These are phyloP conservation scores for Yponomeuta malinellus DNA, from an alignment of 2,888 invertebrate species.

Conservation along the genomic window DNA sequence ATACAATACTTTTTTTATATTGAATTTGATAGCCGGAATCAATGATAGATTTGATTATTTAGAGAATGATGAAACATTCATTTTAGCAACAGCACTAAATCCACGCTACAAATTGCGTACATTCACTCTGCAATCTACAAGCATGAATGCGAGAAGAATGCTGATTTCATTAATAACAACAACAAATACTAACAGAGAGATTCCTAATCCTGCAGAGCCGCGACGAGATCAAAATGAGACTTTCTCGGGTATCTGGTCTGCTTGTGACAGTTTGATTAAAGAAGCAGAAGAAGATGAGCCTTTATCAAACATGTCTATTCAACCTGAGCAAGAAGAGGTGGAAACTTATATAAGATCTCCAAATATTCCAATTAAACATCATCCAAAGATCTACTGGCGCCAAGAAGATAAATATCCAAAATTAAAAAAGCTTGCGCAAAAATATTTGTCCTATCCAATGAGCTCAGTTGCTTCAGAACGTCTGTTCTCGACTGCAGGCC, in stretches of 20 bases:
- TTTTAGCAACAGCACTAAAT: slow-evolving; percentile 25
- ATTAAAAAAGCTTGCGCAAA: slow-evolving; percentile 23
- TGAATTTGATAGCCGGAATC: slow-evolving; percentile 20
- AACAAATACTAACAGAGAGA: slow-evolving; percentile 12
- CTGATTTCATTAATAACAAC: slow-evolving; percentile 19
- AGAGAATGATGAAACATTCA: slow-evolving; percentile 22
- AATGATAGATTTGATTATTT: slow-evolving; percentile 25
- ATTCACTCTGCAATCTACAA: slow-evolving; percentile 20
- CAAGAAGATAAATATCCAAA: slow-evolving; percentile 24
- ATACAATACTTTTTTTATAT: slow-evolving; percentile 16
- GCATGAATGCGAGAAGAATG: slow-evolving; percentile 17
- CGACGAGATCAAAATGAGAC: slow-evolving; percentile 9
- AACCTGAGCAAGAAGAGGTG: slow-evolving; percentile 20
- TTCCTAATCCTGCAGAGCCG: slow-evolving; percentile 7
- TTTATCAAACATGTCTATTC: slow-evolving; percentile 21
- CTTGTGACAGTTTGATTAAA: slow-evolving; percentile 18
- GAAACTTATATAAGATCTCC: slow-evolving; percentile 23
- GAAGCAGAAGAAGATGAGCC: slow-evolving; percentile 18
- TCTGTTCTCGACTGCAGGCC: slow-evolving; percentile 24
- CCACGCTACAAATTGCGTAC: slow-evolving; percentile 20
- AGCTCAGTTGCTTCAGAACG: slow-evolving; percentile 25
- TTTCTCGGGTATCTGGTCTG: slow-evolving; percentile 19
- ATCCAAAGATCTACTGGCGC: slow-evolving; percentile 23
- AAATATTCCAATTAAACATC: slow-evolving; percentile 23
- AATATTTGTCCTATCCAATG: slow-evolving; percentile 21